Evolutionary conservation across 2,888 invertebrate species (phyloP), one percentile per base, ranked within the genome.

Genomic region (Onchidella celtica): DNA sequence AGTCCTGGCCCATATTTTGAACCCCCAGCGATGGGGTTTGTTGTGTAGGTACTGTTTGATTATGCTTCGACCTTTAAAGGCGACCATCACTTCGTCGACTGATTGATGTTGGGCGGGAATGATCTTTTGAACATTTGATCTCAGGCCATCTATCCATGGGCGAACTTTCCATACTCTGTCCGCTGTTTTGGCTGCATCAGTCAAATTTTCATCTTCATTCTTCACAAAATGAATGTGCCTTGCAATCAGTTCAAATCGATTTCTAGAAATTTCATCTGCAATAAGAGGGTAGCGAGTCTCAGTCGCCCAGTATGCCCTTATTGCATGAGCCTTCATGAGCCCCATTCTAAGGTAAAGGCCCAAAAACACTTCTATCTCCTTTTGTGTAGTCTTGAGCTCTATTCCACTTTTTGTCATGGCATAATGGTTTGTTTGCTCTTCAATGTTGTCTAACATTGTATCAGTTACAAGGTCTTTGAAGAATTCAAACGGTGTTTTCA

Each of bases 291-390:
- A 82, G 21, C 81, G 73, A 17, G 79, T 81, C n/a, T 57, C 69
- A 34, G 57, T 65, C 34, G 81, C 79, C 84, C 85, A 85, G 55
- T 82, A 85, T 27, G 73, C 55, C 55, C 70, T 29, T 14, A 77
- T 65, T 47, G 69, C 59, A 36, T 75, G 83, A 79, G 84, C 83
- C 72, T 77, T 75, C 38, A 79, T 75, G 55, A 85, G 29, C 32
- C 84, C 83, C 85, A 85, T 85, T 38, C 76, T 68, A 24, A 84
- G 75, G 59, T 79, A 82, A 70, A 84, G 74, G 9, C 85, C 84
- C 32, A 85, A 76, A 34, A 81, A 61, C 55, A 65, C 65, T 65
- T 83, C 79, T 21, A 84, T 81, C 65, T 85, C 85, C 40, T 72
- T 76, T 27, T 40, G 29, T 59, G 72, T 79, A 2, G 79, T 72